Evolutionary conservation across 2,113 vertebrate genomes (phyloP).

Genomic region (Alligator sinensis): DNA sequence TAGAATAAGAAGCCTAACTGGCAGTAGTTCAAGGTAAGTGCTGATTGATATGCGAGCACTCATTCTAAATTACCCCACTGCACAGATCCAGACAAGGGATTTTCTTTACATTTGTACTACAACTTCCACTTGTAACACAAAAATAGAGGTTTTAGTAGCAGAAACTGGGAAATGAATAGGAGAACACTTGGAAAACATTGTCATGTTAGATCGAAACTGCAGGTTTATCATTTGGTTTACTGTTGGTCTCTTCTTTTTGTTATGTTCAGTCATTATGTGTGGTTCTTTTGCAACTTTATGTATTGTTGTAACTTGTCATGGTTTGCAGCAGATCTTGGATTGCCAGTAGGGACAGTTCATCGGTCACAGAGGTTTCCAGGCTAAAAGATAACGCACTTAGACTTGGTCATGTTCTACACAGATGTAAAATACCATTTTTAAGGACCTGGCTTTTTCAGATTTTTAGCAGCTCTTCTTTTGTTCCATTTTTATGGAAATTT

Average conservation of each 20-base stretch:
- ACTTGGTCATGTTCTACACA: background rate
- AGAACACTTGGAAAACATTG: background rate
- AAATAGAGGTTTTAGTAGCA: background rate
- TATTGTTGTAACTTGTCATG: background rate
- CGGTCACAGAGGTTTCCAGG: background rate
- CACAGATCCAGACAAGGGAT: background rate
- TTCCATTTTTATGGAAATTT: no score
- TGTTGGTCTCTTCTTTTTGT: background rate
- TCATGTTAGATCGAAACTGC: background rate
- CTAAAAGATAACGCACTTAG: background rate
- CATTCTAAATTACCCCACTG: background rate
- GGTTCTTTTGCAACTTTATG: background rate
- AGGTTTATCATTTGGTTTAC: background rate
- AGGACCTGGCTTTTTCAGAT: background rate
- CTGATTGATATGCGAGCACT: fast-evolving
- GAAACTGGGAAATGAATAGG: background rate
- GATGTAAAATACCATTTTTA: background rate
- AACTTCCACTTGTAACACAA: background rate
- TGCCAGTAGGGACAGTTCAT: background rate
- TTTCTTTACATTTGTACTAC: background rate
- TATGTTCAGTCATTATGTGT: background rate
- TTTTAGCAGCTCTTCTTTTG: background rate
- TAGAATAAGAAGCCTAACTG: background rate
- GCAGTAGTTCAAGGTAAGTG: background rate
- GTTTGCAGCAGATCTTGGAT: background rate